Evolutionary conservation across 2,797 vertebrate genomes (phyloP).

Genomic region (Todus mexicanus): DNA sequence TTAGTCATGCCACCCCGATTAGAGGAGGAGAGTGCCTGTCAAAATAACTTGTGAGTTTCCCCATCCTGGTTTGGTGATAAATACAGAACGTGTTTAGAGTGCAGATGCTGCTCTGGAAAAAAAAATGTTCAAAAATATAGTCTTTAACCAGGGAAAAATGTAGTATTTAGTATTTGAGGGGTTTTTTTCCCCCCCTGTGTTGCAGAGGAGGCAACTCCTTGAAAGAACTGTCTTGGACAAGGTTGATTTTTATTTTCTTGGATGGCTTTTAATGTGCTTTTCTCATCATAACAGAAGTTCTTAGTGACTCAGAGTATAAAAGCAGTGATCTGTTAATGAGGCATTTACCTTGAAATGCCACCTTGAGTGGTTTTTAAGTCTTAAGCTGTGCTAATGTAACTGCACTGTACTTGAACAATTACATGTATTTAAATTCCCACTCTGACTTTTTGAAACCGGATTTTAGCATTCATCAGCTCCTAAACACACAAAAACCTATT

Average conservation of each 20-base stretch:
- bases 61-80: background rate
- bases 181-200: fast-evolving
- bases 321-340: slow-evolving; percentile 56
- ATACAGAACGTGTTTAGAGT: background rate
- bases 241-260: background rate
- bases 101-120: background rate
- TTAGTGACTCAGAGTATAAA: slow-evolving; percentile 46
- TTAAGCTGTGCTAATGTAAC: slow-evolving; percentile 26
- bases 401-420: background rate
- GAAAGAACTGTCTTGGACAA: background rate
- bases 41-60: background rate
- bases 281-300: slow-evolving; percentile 9
- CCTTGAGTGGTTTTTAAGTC: slow-evolving; percentile 26
- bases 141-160: background rate
- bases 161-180: background rate
- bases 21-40: background rate
- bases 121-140: background rate
- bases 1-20: background rate
- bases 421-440: slow-evolving; percentile 20
- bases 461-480: background rate
- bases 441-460: background rate
- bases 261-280: background rate
- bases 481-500: background rate
- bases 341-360: slow-evolving; percentile 38
- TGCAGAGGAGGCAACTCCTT: background rate